Base-by-base conservation (phyloP, 1,140 invertebrate species). In the Drosophila sechellia region DNA sequence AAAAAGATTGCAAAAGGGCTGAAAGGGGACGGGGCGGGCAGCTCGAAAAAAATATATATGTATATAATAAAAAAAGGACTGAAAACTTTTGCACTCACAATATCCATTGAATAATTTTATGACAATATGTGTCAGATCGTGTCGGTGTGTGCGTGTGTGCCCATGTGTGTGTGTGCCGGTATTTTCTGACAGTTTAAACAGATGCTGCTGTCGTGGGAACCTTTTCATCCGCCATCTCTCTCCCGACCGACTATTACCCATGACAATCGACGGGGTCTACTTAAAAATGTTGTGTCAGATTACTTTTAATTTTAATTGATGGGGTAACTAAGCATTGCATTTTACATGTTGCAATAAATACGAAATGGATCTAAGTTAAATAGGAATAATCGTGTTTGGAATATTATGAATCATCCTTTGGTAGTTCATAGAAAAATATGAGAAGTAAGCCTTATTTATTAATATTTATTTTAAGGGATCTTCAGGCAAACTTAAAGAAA, bases 31-130 rank as follows among this genome's bases (percentile, higher is more conserved):
- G 54, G 59, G 43, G 35, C 27, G 20, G 20, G 13, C 34, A 40
- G 20, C 37, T 40, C 43, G 20, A 25, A 45, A 45, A 48, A 40
- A 42, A 49, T 40, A 35, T 46, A 48, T 42, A 39, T 27, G 37
- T 53, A 55, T 58, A 17, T 35, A 65, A 61, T 79, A 84, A 84
- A 61, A 83, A 84, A 84, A 89, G 58, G 79, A 78, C 75, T 68
- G 31, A 61, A 77, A 89, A 87, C 81, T 74, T 83, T 84, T 79
- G 59, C 73, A 63, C 81, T 87, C 58, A 78, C 84, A 89, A 89
- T 89, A 89, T 90, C 85, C 84, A 89, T 87, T 87, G 86, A 90
- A 90, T 90, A 90, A 90, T 90, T 90, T 90, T 90, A 87, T 90
- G 87, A 90, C 87, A 90, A 90, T 90, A 90, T 90, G 87, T 90